These are phyloP conservation scores for Megaceryle alcyon DNA, from an alignment of 2,797 vertebrate species.

Conservation along the genomic window DNA sequence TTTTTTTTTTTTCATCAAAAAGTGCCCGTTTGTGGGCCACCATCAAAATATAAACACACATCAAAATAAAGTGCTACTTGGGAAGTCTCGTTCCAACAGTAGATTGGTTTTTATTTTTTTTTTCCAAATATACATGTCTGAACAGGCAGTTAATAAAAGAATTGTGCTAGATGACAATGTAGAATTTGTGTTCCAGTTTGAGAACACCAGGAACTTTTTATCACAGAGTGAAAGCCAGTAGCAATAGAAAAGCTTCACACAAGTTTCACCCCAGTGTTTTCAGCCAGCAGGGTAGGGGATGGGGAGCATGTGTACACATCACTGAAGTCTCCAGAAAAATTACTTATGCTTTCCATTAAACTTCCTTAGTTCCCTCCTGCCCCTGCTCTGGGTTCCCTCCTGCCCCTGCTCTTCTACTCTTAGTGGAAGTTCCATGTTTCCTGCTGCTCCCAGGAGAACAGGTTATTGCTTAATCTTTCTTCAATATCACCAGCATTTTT, in stretches of 20 bases:
- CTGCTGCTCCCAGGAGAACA: not conserved
- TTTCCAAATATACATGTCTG: not conserved
- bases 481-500: not conserved
- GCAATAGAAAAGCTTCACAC: not conserved
- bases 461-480: not conserved
- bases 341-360: rapidly evolving
- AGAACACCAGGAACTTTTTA: not conserved
- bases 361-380: not conserved
- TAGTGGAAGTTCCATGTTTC: not conserved
- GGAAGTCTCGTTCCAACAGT: not conserved
- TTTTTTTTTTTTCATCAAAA: not conserved
- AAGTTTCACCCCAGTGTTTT: not conserved
- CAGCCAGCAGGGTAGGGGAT: not conserved
- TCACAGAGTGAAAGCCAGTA: not conserved
- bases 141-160: not conserved
- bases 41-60: not conserved
- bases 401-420: not conserved
- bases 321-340: not conserved
- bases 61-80: not conserved
- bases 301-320: not conserved
- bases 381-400: not conserved
- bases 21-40: not conserved
- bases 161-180: not conserved
- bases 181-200: not conserved
- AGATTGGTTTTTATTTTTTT: not conserved